Evolutionary conservation across 2,888 invertebrate species (phyloP), one percentile per base, ranked within the genome.

Genomic region (Cerastoderma edule): DNA sequence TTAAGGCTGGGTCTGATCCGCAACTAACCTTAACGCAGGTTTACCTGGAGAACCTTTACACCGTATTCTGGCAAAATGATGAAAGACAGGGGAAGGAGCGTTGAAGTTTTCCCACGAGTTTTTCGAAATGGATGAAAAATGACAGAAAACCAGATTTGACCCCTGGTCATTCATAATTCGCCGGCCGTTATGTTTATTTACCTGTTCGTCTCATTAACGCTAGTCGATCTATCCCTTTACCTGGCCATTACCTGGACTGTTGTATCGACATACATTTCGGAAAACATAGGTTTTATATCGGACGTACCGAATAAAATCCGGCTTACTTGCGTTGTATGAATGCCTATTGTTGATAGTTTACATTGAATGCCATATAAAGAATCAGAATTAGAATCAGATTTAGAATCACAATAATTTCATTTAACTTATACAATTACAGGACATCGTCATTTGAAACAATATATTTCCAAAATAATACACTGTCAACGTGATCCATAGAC

Each of bases 161-260:
- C 57, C 32, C 27, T 56, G 74, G 65, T 50, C 57, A 69, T 69
- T 75, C 57, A 60, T 75, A 70, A 70, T 50, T 50, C 22, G 27
- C 66, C 30, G n/a, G 22, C 63, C n/a, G 27, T 33, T 16, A 46
- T 57, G 75, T 75, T 75, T 75, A 70, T 75, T 66, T 75, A 70
- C 75, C 65, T 75, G 75, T 70, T 46, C 63, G 28, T 50, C 19
- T 39, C 60, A 39, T 39, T 60, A 39, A 22, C 28, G 60, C 33
- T 28, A 57, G 32, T 57, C 33, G 57, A 57, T 32, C 57, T 32
- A 57, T 53, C 27, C 27, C 53, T 53, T 27, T 28, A 53, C 27
- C 53, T 53, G 53, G 8, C 16, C 46, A 46, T 46, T 64, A 53
- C 50, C 8, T 44, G 71, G 48, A 66, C 66, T 72, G 65, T 56